Evolutionary conservation across 2,797 vertebrate species (phyloP).

Genomic region (Gadopsis bispinosus): DNA sequence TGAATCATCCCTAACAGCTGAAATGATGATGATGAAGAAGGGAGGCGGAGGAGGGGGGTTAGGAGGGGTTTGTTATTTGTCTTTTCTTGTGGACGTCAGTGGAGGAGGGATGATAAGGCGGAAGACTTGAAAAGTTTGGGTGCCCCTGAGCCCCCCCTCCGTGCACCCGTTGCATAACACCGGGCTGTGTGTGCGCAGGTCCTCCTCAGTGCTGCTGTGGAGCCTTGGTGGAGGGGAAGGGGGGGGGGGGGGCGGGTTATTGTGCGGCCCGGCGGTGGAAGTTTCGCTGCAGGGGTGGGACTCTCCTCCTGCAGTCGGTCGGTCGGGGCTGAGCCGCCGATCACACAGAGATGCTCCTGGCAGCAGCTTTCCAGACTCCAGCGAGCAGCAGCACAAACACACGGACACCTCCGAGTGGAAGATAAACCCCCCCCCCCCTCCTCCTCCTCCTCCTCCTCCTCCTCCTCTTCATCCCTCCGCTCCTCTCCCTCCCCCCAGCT

Average conservation of each 20-base stretch:
- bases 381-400: slow-evolving; percentile 38
- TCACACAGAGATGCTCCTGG: slow-evolving; percentile 70
- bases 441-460: background rate
- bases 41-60: background rate
- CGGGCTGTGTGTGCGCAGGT: background rate
- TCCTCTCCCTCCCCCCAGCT: slow-evolving; percentile 27
- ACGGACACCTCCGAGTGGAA: slow-evolving; percentile 51
- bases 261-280: slow-evolving; percentile 70
- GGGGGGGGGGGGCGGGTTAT: slow-evolving; percentile 53
- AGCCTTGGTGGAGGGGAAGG: slow-evolving; percentile 35
- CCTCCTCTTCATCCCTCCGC: background rate
- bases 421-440: slow-evolving; percentile 39
- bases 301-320: slow-evolving; percentile 77
- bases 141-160: slow-evolving; percentile 12
- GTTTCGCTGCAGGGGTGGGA: slow-evolving; percentile 86
- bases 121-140: slow-evolving; percentile 43
- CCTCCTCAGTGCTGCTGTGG: slow-evolving; percentile 35
- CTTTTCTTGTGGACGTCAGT: background rate
- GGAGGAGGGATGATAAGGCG: background rate
- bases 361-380: slow-evolving; percentile 65
- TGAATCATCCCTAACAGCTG: slow-evolving; percentile 53
- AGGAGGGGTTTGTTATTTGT: background rate
- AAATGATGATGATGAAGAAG: background rate
- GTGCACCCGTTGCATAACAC: slow-evolving; percentile 54
- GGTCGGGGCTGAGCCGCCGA: slow-evolving; percentile 46